Base-by-base conservation (phyloP, 53 echinoderm and acorn worm species). In the Mesocentrotus franciscanus region DNA sequence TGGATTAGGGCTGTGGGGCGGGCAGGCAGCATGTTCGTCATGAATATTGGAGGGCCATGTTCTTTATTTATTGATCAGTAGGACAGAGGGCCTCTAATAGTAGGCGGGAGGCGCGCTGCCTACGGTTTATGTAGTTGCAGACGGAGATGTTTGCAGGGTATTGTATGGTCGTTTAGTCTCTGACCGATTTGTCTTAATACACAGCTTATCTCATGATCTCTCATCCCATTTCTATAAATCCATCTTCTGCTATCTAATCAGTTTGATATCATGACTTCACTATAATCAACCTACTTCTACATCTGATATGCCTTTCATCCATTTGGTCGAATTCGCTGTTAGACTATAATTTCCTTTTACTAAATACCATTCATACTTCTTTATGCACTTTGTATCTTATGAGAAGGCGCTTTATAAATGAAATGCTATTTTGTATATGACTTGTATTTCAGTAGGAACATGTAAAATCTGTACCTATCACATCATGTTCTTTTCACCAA, bases 21-120 rank as follows among this genome's bases (percentile, higher is more conserved):
- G 91, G 33, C 91, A 17, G 91, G 61, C 35, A 66, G 91, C 62
- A 61, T 91, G 91, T 22, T 66, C 20, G 91, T 64, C 91, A 91
- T 91, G 91, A 91, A 91, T 91, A 91, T 64, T 91, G 33, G 61
- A 91, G 90, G 30, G 91, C 91, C 66, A 91, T 91, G 91, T 91
- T 91, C 91, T 39, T 66, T 64, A 61, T 64, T 91, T 91, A 91
- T 91, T 91, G 91, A 91, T 91, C 91, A 62, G 91, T 7, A 66
- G 58, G 55, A 18, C 10, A 27, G 26, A 12, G 87, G 87, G 87
- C 87, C 87, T 87, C 57, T 87, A 27, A 87, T 87, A 87, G 87
- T 0, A 22, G 24, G 18, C 56, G 0, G 49, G 84, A 58, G 87
- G n/a, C 17, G 42, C 49, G 34, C 58, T 87, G 87, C 87, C 57